Base-by-base conservation (phyloP, 2,797 vertebrate genomes). In the Eulemur albifrons region DNA sequence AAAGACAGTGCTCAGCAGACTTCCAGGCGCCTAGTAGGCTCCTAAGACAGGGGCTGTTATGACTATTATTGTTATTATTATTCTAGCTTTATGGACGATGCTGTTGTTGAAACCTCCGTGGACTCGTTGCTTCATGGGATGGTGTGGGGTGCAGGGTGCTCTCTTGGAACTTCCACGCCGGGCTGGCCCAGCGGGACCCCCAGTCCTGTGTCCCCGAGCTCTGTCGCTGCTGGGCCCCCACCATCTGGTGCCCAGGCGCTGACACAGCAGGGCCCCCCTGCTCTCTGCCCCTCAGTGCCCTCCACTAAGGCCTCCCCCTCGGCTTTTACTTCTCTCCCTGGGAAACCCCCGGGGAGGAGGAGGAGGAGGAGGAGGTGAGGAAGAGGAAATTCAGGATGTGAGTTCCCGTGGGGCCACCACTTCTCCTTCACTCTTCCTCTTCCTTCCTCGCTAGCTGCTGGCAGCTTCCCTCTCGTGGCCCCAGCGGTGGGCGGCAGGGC, bases 391-490 rank as follows among this genome's bases (percentile, higher is more conserved):
- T 15, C n/a, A 54, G 45, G 27, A 54, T 13, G 4, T 13, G 38
- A 18, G 43, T 6, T 63, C 30, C 65, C 48, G 2, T 1, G 23
- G 18, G 10, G 3, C 10, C 5, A 8, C 87, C 43, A 93, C 96
- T 97, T 97, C 96, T 50, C 72, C 84, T 94, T 97, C 73, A 4
- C 50, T 14, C 69, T 79, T 93, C 89, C 65, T 61, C 81, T 88
- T 94, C 87, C 95, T 96, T 95, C 88, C 96, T 72, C 40, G 57
- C 67, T 10, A 59, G 59, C 83, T n/a, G 5, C 32, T 2, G 40
- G 27, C 15, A 14, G 94, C 90, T 95, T 98, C 96, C 65, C 81
- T 72, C 70, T 79, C 65, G 67, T 30, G 8, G 13, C 48, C 88
- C 63, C 20, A 61, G 43, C 30, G 52, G 57, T n/a, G 87, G 65